Percentiles rank a stretch among this genome's conserved stretches.
phyloP scores from a whole-genome alignment of 2,113 vertebrate species.

The Callipepla californica region DNA sequence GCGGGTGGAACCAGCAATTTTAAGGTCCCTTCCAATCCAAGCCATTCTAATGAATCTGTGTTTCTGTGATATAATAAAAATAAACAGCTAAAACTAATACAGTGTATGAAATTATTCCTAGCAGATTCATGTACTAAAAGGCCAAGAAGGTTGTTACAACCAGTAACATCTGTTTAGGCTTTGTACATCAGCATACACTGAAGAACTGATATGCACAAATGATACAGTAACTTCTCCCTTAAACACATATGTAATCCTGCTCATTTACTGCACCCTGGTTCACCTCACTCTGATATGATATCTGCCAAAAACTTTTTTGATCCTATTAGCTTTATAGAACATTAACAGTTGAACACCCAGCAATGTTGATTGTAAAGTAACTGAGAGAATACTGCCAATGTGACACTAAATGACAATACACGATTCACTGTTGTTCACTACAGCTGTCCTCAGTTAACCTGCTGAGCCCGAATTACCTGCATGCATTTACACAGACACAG shows the following conservation, averaged over 20 bases:
- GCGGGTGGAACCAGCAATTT: background rate
- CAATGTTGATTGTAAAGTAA: accelerated
- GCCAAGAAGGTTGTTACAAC: background rate
- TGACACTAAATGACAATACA: background rate
- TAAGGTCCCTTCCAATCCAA: background rate
- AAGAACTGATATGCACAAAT: background rate
- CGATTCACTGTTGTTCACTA: background rate
- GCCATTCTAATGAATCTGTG: background rate
- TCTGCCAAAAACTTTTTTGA: background rate
- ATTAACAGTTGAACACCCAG: background rate
- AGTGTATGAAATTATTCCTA: background rate
- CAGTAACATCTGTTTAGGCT: background rate
- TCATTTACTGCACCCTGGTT: background rate
- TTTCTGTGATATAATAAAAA: conserved; percentile 8
- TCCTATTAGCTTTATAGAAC: background rate
- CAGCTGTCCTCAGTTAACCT: background rate
- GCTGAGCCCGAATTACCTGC: background rate
- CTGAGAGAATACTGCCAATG: background rate
- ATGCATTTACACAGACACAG: background rate
- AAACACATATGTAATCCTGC: background rate
- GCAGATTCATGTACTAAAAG: background rate
- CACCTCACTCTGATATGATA: background rate
- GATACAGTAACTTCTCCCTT: background rate
- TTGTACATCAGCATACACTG: background rate
- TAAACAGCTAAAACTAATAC: conserved; percentile 32